Conservation (phyloP, 2,888 invertebrate genomes). For the Drosophila paucipuncta region DNA sequence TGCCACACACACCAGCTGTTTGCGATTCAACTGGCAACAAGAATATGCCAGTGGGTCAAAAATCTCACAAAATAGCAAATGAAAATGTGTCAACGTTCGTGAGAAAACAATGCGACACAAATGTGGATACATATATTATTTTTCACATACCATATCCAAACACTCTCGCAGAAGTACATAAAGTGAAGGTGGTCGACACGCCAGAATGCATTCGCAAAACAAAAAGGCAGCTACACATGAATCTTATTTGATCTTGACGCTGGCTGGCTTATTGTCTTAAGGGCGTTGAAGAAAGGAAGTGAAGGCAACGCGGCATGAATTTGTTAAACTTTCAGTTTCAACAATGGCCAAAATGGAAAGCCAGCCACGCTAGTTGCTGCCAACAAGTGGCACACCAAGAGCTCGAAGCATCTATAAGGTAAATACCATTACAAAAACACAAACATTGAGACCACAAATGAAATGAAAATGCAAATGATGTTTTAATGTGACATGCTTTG, state of each 20-base stretch:
- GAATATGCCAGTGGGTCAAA: conserved; percentile 38
- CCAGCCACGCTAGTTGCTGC: conserved; percentile 38
- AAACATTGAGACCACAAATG: conserved; percentile 16
- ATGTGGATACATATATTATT: conserved; percentile 17
- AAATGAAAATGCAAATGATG: conserved; percentile 53
- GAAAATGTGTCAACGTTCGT: conserved; percentile 48
- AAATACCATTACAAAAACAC: conserved; percentile 39
- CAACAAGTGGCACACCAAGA: conserved; percentile 48
- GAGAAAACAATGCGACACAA: conserved; percentile 55
- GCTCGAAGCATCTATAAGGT: conserved; percentile 16
- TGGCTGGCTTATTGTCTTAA: conserved; percentile 38
- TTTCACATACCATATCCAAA: conserved; percentile 14
- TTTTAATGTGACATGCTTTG: conserved; percentile 38
- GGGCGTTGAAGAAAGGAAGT: conserved; percentile 64
- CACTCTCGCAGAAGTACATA: conserved; percentile 9
- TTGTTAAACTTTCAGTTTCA: conserved; percentile 67
- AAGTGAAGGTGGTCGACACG: conserved; percentile 64
- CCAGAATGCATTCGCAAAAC: conserved; percentile 53
- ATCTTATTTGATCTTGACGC: conserved; percentile 47
- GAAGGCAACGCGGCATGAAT: conserved; percentile 53
- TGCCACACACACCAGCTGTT: conserved; percentile 22
- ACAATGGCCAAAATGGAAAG: conserved; percentile 74
- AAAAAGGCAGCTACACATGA: conserved; percentile 45
- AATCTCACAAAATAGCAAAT: conserved; percentile 26
- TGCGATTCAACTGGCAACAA: conserved; percentile 30